These are phyloP conservation scores for Gambusia yucatana DNA, from an alignment of 2,797 vertebrate species.

Conservation along the genomic window DNA sequence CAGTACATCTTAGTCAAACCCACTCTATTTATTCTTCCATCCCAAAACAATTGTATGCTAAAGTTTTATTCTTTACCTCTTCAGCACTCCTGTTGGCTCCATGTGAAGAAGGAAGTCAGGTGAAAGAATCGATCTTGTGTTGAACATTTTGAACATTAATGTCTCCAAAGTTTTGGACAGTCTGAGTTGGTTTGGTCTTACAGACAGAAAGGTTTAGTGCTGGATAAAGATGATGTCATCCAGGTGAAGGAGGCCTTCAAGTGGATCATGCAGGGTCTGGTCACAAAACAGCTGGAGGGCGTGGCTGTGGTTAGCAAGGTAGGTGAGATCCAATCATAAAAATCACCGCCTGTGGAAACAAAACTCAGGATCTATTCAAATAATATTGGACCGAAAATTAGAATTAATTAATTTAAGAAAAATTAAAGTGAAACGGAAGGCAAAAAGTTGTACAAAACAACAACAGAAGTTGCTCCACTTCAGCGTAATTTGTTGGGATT, in stretches of 20 bases:
- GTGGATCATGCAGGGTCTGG: conserved; percentile 83
- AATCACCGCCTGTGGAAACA: background rate
- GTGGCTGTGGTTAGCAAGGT: conserved; percentile 89
- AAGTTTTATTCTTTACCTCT: background rate
- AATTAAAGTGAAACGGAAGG: background rate
- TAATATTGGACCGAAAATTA: background rate
- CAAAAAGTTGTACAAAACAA: background rate
- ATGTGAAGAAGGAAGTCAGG: conserved; percentile 80
- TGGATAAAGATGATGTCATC: conserved; percentile 87
- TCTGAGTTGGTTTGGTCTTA: background rate
- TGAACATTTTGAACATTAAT: background rate
- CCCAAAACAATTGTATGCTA: background rate
- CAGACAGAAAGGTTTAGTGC: conserved; percentile 79
- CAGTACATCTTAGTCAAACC: conserved; percentile 39
- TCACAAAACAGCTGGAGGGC: conserved; percentile 86
- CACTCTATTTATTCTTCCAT: background rate
- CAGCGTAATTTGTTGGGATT: background rate
- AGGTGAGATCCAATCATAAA: background rate
- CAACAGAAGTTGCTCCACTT: background rate
- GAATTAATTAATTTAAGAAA: background rate
- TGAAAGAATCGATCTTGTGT: conserved; percentile 17
- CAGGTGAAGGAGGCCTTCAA: conserved; percentile 97
- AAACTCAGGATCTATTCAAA: background rate
- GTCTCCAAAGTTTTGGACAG: background rate
- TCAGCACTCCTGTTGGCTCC: conserved; percentile 83